Conservation (phyloP, 2,888 invertebrate species). For the Anodontia alba region DNA sequence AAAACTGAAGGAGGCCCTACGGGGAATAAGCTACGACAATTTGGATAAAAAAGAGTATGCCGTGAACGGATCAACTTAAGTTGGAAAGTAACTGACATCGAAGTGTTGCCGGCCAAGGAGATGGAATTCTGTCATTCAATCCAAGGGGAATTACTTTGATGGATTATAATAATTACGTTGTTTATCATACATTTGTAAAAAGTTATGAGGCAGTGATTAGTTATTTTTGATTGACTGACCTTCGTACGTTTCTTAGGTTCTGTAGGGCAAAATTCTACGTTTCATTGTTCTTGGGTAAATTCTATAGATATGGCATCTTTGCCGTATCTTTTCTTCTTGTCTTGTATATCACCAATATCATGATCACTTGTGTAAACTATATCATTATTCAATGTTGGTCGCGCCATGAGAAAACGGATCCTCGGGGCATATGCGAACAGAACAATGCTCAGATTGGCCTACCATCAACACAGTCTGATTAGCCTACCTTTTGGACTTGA, state of each 20-base stretch:
- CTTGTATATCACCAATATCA: no score
- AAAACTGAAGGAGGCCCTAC: background rate
- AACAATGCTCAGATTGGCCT: no score
- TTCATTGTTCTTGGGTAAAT: no score
- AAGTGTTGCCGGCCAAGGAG: background rate
- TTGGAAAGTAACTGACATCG: background rate
- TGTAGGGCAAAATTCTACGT: no score
- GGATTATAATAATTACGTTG: conserved; percentile 2
- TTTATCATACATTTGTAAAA: conserved; percentile 1
- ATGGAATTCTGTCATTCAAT: background rate
- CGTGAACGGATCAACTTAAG: conserved; percentile 2
- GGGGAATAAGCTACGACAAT: background rate
- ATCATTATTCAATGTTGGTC: no score
- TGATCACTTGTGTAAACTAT: no score
- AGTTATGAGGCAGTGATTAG: background rate
- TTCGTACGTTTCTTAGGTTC: background rate
- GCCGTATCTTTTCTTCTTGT: no score
- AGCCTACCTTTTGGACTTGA: no score
- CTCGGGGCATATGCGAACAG: no score
- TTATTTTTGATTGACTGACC: background rate
- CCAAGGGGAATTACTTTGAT: conserved; percentile 13
- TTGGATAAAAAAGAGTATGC: background rate
- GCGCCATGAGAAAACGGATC: no score
- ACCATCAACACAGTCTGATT: no score
- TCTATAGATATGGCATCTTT: no score